Evolutionary conservation across 1,140 invertebrate genomes (phyloP).

Genomic region (Chymomyza costata): DNA sequence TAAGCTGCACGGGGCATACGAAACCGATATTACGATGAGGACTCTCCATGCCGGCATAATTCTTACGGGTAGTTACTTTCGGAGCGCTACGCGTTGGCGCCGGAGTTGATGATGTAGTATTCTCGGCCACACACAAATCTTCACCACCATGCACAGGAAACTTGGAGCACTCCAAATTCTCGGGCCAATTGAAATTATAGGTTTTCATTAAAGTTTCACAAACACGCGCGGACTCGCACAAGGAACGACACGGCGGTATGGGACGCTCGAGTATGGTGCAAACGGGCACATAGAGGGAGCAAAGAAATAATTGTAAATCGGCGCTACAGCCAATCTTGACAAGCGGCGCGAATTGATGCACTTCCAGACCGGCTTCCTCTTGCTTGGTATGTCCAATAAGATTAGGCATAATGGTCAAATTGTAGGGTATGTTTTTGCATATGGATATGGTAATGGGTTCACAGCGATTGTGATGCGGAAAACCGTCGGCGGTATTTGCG

Average conservation of each 20-base stretch:
- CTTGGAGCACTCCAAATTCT: slow-evolving; percentile 91
- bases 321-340: slow-evolving; percentile 97
- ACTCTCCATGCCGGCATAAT: slow-evolving; percentile 57
- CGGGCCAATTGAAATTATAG: slow-evolving; percentile 97
- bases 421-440: slow-evolving; percentile 95
- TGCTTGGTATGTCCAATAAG: slow-evolving; percentile 94
- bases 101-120: slow-evolving; percentile 78
- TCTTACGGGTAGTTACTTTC: slow-evolving; percentile 59
- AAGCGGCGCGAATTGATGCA: slow-evolving; percentile 96
- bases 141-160: slow-evolving; percentile 85
- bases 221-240: slow-evolving; percentile 92
- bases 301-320: slow-evolving; percentile 96
- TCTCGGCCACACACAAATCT: slow-evolving; percentile 91
- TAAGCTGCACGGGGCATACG: slow-evolving; percentile 90
- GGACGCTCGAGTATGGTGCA: slow-evolving; percentile 94
- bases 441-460: slow-evolving; percentile 94
- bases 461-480: slow-evolving; percentile 85
- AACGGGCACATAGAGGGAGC: slow-evolving; percentile 96
- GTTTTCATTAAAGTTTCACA: slow-evolving; percentile 95
- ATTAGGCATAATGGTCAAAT: slow-evolving; percentile 97
- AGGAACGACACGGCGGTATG: slow-evolving; percentile 92
- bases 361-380: slow-evolving; percentile 94
- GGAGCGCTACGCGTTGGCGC: slow-evolving; percentile 51
- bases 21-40: slow-evolving; percentile 84
- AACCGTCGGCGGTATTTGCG: slow-evolving; percentile 31